Percentiles rank a stretch among this genome's conserved stretches.
Evolutionary conservation across 1,140 invertebrate genomes (phyloP).

Genomic region (Halictus rubicundus): DNA sequence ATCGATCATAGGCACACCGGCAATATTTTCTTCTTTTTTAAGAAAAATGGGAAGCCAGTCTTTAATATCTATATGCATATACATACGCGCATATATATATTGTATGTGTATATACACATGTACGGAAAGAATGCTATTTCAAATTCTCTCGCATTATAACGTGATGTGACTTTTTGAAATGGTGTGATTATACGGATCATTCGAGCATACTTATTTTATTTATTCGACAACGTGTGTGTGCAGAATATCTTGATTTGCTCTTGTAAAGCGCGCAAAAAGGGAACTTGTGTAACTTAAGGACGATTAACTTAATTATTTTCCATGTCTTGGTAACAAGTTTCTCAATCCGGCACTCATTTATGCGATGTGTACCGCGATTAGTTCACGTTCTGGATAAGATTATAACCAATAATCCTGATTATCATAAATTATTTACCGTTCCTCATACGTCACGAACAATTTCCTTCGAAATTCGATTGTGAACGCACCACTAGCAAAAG

Average conservation of each 20-base stretch:
- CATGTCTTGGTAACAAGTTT: not conserved
- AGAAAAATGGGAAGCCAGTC: not conserved
- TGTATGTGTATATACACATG: not conserved
- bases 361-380: not conserved
- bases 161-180: not conserved
- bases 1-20: not conserved
- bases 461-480: not conserved
- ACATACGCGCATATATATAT: no score
- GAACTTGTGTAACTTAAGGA: not conserved
- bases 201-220: constrained; percentile 30
- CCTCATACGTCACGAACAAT: constrained; percentile 9
- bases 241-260: constrained; percentile 8
- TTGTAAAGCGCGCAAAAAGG: not conserved
- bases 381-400: not conserved
- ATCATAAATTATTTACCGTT: constrained; percentile 16
- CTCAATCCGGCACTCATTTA: constrained; percentile 8
- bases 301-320: not conserved
- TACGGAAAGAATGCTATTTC: not conserved
- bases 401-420: not conserved
- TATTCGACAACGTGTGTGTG: constrained; percentile 2
- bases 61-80: not conserved
- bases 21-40: not conserved
- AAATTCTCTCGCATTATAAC: not conserved
- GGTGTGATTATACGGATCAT: not conserved
- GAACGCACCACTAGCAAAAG: not conserved